Conservation (phyloP, 2,888 invertebrate species). For the Copidosoma aretas region DNA sequence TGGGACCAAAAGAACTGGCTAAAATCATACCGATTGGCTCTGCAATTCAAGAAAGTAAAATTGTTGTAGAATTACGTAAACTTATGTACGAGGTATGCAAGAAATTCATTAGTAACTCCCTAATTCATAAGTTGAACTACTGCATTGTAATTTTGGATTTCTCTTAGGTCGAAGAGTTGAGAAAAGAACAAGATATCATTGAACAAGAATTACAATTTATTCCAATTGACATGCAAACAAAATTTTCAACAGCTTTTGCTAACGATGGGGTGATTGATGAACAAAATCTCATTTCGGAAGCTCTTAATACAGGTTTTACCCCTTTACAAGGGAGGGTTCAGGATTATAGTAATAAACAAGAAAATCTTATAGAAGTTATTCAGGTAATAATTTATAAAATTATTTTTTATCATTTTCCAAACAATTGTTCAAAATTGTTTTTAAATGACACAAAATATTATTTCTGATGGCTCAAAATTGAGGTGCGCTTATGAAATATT, state of each 20-base stretch:
- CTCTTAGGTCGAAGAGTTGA: constrained; percentile 75
- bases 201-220: constrained; percentile 85
- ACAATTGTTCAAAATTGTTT: too few relatives aligned
- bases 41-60: constrained; percentile 67
- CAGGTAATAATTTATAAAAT: too few relatives aligned
- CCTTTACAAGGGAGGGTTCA: constrained; percentile 80
- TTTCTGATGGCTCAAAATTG: too few relatives aligned
- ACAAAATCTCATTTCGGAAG: constrained; percentile 74
- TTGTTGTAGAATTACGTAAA: constrained; percentile 72
- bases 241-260: constrained; percentile 77
- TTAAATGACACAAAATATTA: too few relatives aligned
- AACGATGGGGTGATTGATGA: constrained; percentile 83
- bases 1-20: constrained; percentile 73
- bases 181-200: constrained; percentile 87
- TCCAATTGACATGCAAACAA: constrained; percentile 81
- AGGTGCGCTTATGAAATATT: too few relatives aligned
- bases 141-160: too few relatives aligned
- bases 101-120: constrained; percentile 34
- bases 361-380: constrained; percentile 72
- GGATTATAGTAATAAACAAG: constrained; percentile 78
- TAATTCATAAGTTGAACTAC: constrained; percentile 7
- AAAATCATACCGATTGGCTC: constrained; percentile 75
- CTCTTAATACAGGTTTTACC: constrained; percentile 76
- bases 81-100: constrained; percentile 74
- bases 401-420: too few relatives aligned